Base-by-base conservation (phyloP, 2,797 vertebrate genomes). In the Tokudaia tokunoshimensis region DNA sequence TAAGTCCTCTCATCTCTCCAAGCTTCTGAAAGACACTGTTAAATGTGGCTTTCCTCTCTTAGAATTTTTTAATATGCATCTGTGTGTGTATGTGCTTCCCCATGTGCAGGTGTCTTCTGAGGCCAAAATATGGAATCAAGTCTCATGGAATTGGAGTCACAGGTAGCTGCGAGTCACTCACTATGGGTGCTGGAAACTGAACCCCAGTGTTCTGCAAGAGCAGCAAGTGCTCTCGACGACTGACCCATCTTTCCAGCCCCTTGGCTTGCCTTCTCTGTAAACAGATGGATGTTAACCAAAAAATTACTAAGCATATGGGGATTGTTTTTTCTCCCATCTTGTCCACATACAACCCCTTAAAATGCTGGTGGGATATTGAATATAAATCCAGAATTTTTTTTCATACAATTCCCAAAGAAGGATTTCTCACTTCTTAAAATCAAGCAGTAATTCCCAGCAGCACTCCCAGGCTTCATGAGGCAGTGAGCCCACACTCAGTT, bases 1-100 rank as follows among this genome's bases (percentile, higher is more conserved):
- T 29, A 92, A 95, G 91, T 80, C 17, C 80, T 59, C 50, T 94
- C 13, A 7, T 44, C 80, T 83, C 89, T 92, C 76, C 74, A 85
- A 29, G 37, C 72, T 86, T 67, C 83, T n/a, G 20, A 85, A 85
- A 85, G 83, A 6, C 31, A 26, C 13, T 52, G 11, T 70, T 44
- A 52, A 86, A 31, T 34, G 1, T 50, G 29, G 19, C 29, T 70
- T 65, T 52, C 31, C 15, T 70, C 50, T 52, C 19, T 67, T 67
- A 24, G 6, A 20, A 24, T 24, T 34, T 31, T 67, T 47, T n/a
- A 34, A 9, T 37, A 70, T 24, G 3, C 15, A 24, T n/a, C 63
- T 52, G 12, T 50, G 63, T 70, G 26, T 52, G 3, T 70, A 52
- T 17, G 20, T 10, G 3, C 24, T 22, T 67, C 31, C 20, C 44